phyloP scores from a whole-genome alignment of 2,888 invertebrate species.

The Chouioia cunea region DNA sequence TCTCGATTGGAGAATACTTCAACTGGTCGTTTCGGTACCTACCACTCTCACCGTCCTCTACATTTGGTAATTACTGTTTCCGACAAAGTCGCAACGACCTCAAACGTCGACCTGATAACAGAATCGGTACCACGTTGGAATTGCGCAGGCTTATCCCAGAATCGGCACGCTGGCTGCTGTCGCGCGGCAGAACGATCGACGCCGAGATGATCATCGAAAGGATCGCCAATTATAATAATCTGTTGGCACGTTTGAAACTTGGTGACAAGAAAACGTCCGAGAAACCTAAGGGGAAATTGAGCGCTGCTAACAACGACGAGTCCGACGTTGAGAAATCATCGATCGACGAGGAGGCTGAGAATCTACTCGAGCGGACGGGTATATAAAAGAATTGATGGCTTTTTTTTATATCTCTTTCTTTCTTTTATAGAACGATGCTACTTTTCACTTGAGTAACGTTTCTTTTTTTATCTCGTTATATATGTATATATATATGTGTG shows the following conservation, averaged over 20 bases:
- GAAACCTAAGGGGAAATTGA: constrained; percentile 58
- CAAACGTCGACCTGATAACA: not conserved
- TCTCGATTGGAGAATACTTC: constrained; percentile 71
- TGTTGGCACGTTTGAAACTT: not conserved
- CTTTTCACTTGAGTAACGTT: not conserved
- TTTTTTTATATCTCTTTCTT: no score
- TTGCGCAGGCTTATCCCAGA: constrained; percentile 61
- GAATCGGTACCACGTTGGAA: not conserved
- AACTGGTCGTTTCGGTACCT: constrained; percentile 70
- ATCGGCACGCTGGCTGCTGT: constrained; percentile 66
- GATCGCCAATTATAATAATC: constrained; percentile 32
- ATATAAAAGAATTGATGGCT: constrained; percentile 1
- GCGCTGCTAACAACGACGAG: constrained; percentile 44
- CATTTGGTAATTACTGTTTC: constrained; percentile 64
- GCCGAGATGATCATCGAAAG: constrained; percentile 51
- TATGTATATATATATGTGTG: no score
- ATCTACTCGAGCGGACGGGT: constrained; percentile 50
- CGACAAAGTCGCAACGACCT: no score
- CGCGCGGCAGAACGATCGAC: constrained; percentile 61
- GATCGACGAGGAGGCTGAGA: constrained; percentile 54
- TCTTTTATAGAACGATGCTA: not conserved
- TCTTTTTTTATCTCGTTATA: not conserved
- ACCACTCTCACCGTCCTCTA: constrained; percentile 68
- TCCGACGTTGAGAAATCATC: constrained; percentile 35
- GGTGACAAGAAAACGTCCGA: constrained; percentile 20